Evolutionary conservation across 2,888 invertebrate genomes (phyloP).

Genomic region (Brachyptera putata): DNA sequence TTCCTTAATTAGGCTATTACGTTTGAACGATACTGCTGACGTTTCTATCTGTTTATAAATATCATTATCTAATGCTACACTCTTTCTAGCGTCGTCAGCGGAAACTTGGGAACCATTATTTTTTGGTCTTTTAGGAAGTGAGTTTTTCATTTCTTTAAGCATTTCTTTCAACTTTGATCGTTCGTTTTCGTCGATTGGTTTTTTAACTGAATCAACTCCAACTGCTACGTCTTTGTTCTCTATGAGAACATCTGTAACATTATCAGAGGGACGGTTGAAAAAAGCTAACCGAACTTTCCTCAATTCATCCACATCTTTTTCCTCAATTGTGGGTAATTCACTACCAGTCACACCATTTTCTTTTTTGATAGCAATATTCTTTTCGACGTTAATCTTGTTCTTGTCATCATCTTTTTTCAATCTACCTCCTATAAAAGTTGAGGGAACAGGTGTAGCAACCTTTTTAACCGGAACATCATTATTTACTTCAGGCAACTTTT

Average conservation of each 20-base stretch:
- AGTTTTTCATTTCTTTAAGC: constrained; percentile 73
- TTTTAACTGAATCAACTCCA: constrained; percentile 16
- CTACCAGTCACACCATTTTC: not conserved
- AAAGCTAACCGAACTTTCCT: constrained; percentile 44
- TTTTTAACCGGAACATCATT: not conserved
- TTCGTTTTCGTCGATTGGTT: constrained; percentile 31
- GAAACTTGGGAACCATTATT: not conserved
- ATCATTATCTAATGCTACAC: not conserved
- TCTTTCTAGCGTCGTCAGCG: not conserved
- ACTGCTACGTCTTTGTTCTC: constrained; percentile 9
- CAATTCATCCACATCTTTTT: constrained; percentile 40
- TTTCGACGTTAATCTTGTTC: not conserved
- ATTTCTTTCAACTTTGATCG: constrained; percentile 56
- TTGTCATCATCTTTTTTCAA: constrained; percentile 27
- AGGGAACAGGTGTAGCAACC: constrained; percentile 7
- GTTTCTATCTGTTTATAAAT: constrained; percentile 16
- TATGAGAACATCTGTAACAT: not conserved
- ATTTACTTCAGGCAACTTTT: no score
- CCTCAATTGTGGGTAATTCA: constrained; percentile 9
- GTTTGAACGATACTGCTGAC: not conserved
- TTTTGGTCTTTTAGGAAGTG: constrained; percentile 56
- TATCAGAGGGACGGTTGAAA: constrained; percentile 36
- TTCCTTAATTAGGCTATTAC: not conserved
- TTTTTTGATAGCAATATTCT: not conserved
- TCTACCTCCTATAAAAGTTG: constrained; percentile 31